These are phyloP conservation scores for Synergus umbraculus DNA, from an alignment of 2,888 invertebrate species.

Conservation along the genomic window DNA sequence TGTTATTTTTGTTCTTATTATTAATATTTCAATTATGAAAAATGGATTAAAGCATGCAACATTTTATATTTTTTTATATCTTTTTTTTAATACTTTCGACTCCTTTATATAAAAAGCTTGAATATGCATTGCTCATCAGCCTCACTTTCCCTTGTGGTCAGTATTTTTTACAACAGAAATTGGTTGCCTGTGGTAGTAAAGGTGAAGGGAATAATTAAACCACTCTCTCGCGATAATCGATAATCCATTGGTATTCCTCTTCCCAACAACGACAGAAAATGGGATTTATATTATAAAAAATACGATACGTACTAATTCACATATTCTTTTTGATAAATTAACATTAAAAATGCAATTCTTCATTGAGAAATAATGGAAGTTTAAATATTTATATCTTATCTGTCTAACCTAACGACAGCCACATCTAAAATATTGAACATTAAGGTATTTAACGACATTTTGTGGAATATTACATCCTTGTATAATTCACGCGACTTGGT, in stretches of 20 bases:
- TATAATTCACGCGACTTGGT: too few relatives aligned
- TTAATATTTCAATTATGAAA: neutral
- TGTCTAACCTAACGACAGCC: too few relatives aligned
- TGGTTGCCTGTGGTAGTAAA: neutral
- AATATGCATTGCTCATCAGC: slow-evolving; percentile 9
- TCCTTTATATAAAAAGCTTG: slow-evolving; percentile 15
- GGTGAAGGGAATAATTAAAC: neutral
- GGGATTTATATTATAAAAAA: neutral
- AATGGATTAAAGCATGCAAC: neutral
- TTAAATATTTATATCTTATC: too few relatives aligned
- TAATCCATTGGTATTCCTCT: neutral
- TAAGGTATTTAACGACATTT: too few relatives aligned
- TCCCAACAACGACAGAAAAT: neutral
- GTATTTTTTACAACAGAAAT: slow-evolving; percentile 5
- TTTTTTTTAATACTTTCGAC: neutral
- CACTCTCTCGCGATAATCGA: neutral
- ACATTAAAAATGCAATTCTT: too few relatives aligned
- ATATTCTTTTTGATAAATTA: too few relatives aligned
- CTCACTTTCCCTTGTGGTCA: slow-evolving; percentile 10
- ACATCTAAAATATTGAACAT: too few relatives aligned
- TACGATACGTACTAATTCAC: neutral
- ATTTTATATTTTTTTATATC: neutral
- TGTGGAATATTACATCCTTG: too few relatives aligned
- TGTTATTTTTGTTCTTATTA: neutral
- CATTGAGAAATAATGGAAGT: too few relatives aligned